Evolutionary conservation across 2,888 invertebrate genomes (phyloP), one percentile per base, ranked within the genome.

Genomic region (Aporophyla lueneburgensis): DNA sequence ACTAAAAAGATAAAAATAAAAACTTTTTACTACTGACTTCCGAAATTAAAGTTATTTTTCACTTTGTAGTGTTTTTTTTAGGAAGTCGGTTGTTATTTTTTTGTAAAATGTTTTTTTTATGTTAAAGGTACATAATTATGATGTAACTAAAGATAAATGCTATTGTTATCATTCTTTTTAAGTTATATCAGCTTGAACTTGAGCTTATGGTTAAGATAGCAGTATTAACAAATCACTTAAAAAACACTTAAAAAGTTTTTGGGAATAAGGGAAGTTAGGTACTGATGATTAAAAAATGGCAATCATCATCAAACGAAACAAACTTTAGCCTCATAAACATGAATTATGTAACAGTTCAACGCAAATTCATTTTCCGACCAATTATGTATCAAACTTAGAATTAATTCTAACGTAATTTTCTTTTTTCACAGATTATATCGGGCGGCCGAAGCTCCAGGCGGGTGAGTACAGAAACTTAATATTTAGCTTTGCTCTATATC

Each of bases 381-480:
- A 73, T 80, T 66, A n/a, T n/a, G n/a, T n/a, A 62, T 24, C 51
- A 76, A 59, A 12, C 16, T 46, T 46, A 46, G 43, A 46, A 46
- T 46, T 6, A 69, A 68, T 58, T 46, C n/a, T 43, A 63, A 71
- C 16, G n/a, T 33, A 54, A 58, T 54, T 71, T 78, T 80, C 49
- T 5, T 67, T 78, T 71, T 77, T 68, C n/a, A 63, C 83, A 83
- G 83, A 83, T 83, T 62, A 63, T 43, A 54, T 67, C 62, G 10
- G 21, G 49, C 19, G 12, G 33, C 40, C 21, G 24, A 58, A 68
- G 62, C 40, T 49, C 19, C 51, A 40, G 61, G 67, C 62, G 67
- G 40, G 80, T 80, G 10, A 68, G 80, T 83, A 56, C 53, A 1
- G 43, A 59, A 62, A 33, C 24, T 24, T 59, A 33, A 4, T 33